Evolutionary conservation across 2,888 invertebrate genomes (phyloP).

Genomic region (Meliscaeva auricollis): DNA sequence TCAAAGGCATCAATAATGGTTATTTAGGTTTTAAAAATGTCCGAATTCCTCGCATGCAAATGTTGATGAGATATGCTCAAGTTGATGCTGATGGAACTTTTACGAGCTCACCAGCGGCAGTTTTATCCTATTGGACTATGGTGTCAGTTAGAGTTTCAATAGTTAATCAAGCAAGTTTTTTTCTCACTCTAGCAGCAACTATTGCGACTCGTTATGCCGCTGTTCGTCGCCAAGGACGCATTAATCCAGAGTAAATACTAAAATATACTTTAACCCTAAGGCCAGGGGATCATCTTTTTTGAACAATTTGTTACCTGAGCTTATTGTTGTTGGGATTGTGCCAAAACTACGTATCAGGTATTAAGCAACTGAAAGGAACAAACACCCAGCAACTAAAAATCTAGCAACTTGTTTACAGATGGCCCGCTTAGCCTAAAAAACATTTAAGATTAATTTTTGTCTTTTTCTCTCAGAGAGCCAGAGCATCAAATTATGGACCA

Average conservation of each 20-base stretch:
- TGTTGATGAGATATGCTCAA: conserved; percentile 96
- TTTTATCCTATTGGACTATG: conserved; percentile 93
- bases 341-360: too few relatives aligned
- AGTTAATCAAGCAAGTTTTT: conserved; percentile 82
- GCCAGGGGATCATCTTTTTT: too few relatives aligned
- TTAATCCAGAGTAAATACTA: conserved; percentile 89
- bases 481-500: conserved; percentile 97
- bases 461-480: conserved; percentile 87
- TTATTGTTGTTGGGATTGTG: too few relatives aligned
- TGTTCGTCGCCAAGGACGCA: conserved; percentile 93
- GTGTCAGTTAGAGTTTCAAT: conserved; percentile 95
- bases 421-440: too few relatives aligned
- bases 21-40: conserved; percentile 94
- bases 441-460: not conserved
- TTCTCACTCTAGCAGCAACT: conserved; percentile 92
- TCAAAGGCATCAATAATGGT: conserved; percentile 96
- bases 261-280: not conserved
- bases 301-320: too few relatives aligned
- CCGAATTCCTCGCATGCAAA: conserved; percentile 93
- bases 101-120: conserved; percentile 91
- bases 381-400: too few relatives aligned
- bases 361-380: too few relatives aligned
- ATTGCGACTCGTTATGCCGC: conserved; percentile 96
- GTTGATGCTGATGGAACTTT: conserved; percentile 96
- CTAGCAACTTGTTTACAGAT: too few relatives aligned